Conservation (phyloP, 2,797 vertebrate species). For the Alosa sapidissima region DNA sequence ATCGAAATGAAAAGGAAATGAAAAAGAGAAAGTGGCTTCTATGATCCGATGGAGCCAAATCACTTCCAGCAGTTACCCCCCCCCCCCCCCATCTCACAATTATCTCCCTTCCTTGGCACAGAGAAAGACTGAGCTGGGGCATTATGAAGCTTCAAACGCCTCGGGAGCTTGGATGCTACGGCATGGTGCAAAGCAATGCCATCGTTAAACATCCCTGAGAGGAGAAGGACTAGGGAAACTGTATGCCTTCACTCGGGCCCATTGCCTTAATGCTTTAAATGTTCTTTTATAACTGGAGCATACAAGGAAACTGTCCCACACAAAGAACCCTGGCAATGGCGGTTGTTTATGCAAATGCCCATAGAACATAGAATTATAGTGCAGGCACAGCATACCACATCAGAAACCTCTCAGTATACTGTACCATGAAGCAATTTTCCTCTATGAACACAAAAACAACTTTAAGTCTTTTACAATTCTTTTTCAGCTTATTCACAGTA, state of each 20-base stretch:
- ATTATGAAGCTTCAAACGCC: neutral
- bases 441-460: neutral
- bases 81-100: neutral
- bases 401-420: too few species aligned
- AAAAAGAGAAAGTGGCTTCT: slow-evolving; percentile 12
- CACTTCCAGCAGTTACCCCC: neutral
- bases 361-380: too few species aligned
- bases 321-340: neutral
- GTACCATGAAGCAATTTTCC: neutral
- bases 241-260: neutral
- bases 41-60: neutral
- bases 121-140: neutral
- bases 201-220: neutral
- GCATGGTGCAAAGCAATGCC: neutral
- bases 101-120: neutral
- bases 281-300: neutral
- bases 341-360: too few species aligned
- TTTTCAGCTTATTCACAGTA: neutral
- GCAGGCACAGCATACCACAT: too few species aligned
- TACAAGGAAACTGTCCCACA: neutral
- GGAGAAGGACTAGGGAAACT: neutral
- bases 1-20: slow-evolving; percentile 12
- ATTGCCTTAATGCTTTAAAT: neutral
- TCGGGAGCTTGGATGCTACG: neutral
- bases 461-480: neutral